Conservation (phyloP, 2,113 vertebrate species). For the Phyllopteryx taeniolatus region DNA sequence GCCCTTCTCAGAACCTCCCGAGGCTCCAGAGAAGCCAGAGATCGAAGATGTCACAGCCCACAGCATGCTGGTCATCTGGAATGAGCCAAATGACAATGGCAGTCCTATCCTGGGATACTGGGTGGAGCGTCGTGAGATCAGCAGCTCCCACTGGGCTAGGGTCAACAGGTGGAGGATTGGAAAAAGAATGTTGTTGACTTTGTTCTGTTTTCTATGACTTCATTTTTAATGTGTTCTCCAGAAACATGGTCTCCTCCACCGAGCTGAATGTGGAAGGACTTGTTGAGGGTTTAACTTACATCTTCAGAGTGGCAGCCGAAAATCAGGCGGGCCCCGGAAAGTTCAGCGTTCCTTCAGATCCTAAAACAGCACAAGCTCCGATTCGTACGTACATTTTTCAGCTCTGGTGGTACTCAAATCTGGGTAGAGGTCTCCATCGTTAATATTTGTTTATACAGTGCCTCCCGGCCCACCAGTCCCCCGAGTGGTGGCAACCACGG, state of each 20-base stretch:
- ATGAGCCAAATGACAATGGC: constrained; percentile 90
- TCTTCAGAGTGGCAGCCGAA: constrained; percentile 97
- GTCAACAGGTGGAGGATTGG: constrained; percentile 78
- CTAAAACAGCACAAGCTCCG: constrained; percentile 83
- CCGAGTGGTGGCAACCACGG: constrained; percentile 79
- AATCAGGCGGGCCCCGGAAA: constrained; percentile 94
- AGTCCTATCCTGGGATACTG: constrained; percentile 95
- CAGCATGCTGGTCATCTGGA: constrained; percentile 94
- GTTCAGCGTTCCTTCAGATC: constrained; percentile 93
- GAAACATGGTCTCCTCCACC: constrained; percentile 57
- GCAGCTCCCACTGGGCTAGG: constrained; percentile 91
- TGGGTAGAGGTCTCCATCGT: background rate
- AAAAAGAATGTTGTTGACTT: background rate
- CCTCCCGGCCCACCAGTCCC: constrained; percentile 90
- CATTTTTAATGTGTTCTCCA: constrained; percentile 8
- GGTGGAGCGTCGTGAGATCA: constrained; percentile 96
- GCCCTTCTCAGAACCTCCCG: constrained; percentile 82
- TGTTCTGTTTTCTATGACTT: background rate
- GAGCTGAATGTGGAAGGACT: constrained; percentile 85
- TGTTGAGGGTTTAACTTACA: constrained; percentile 90
- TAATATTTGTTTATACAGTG: constrained; percentile 61
- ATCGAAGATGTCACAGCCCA: constrained; percentile 82
- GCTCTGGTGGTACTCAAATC: background rate
- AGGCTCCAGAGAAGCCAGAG: constrained; percentile 89
- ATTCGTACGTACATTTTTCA: constrained; percentile 80